Base-by-base conservation (phyloP, 1,140 invertebrate species). In the Atopsyche davidsoni region DNA sequence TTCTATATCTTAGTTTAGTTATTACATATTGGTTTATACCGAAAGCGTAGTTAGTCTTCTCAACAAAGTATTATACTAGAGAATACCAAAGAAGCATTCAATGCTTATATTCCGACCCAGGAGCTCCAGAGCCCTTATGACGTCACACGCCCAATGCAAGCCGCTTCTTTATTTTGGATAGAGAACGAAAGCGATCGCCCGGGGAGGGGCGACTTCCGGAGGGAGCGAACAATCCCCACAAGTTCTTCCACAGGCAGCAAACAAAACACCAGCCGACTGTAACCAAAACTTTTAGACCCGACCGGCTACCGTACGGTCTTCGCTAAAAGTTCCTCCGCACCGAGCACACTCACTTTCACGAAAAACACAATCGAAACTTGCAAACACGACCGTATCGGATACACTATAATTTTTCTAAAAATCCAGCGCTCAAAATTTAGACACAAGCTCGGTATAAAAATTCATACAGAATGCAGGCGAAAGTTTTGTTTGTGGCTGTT, bases 131-230 rank as follows among this genome's bases (percentile, higher is more conserved):
- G n/a, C n/a, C n/a, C n/a, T n/a, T n/a, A 40, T 50, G 54, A 56
- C 44, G 45, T 51, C 45, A 56, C 47, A 55, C 46, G 34, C 31
- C 24, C 31, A 40, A 14, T 36, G 46, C 46, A 54, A 34, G 18
- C 17, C 46, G 42, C 46, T 54, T 35, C 46, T 54, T 54, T 40
- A 49, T 38, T 49, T 54, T 39, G 46, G 44, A 54, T 44, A 47
- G 43, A 45, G 46, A 39, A 43, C 34, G 47, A 51, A 50, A 51
- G 28, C 38, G 53, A 51, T 51, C 44, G 53, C 38, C 32, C 46
- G 43, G 50, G 47, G 34, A 47, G 44, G 48, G 50, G 50, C 34
- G 39, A 51, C 48, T 51, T 56, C 53, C 53, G 53, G 53, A 19
- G 42, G 14, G 46, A 17, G 13, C 10, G n/a, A 28, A 13, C 9